Evolutionary conservation across 2,797 vertebrate species (phyloP), one percentile per base, ranked within the genome.

Genomic region (Galago senegalensis): DNA sequence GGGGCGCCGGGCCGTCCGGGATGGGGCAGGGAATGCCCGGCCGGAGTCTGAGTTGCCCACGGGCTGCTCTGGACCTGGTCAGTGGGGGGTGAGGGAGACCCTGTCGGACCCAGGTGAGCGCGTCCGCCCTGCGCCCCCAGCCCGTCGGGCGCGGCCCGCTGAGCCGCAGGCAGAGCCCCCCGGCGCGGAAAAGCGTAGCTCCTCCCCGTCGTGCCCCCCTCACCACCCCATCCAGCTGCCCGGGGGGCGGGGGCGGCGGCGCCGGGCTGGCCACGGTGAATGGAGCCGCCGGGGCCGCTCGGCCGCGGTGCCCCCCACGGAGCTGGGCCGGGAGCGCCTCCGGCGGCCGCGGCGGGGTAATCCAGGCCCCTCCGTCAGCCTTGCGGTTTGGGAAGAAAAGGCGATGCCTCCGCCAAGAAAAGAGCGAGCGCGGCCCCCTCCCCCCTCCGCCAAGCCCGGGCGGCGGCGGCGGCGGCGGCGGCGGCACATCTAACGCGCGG

Each of bases 311-410:
- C 98, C 98, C 98, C 98, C 98, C 98, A 98, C 98, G 97, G 97
- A 98, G 98, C 97, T 97, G 95, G 93, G 97, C 97, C 97, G 93
- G 97, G 98, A 98, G 98, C 98, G 98, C 98, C 98, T 98, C 98
- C 98, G 96, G 97, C 97, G 98, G 98, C 96, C 95, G 97, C 97
- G 97, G 70, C 96, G 97, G 98, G 98, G 93, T 97, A 98, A 82
- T 91, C 97, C 97, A 95, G 97, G 98, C 98, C 98, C 98, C 98
- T 98, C 97, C 95, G 98, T 98, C 98, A 98, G 97, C 97, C 97
- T 98, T 97, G 98, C 94, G 98, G 97, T 98, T 97, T 97, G 97
- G 98, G 97, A 97, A 97, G 97, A 98, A 98, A 97, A 97, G 98
- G 96, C 97, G 95, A 97, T 90, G 91, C 97, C 97, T 97, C 95